Evolutionary conservation across 2,888 invertebrate species (phyloP), one percentile per base, ranked within the genome.

Genomic region (Limnephilus rhombicus): DNA sequence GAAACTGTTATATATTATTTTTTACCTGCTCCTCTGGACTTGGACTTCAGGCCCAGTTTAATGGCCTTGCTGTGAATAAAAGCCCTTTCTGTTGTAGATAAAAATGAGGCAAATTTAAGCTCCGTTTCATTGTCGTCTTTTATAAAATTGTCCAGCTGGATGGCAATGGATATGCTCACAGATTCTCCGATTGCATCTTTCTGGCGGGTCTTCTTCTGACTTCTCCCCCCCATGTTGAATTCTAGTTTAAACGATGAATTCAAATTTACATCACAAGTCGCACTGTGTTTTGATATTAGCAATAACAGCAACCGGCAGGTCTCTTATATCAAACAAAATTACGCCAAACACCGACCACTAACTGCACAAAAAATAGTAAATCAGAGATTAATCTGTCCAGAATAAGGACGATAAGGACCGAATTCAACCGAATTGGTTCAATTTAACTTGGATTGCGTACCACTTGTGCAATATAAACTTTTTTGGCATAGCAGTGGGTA

Each of bases 21-120:
- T 94, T 94, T 95, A 98, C 98, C 97, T 96, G 97, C 98, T 96
- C 98, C 98, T 95, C 97, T 96, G 94, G 98, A 98, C 95, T 98
- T 98, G 3, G 98, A 98, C 94, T 97, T 97, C 53, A 98, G 95
- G 11, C 98, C 98, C 93, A 97, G 95, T 93, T 97, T 96, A 87
- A 96, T 96, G 83, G 97, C 97, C 49, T 97, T 96, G 93, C 97
- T 96, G 95, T 98, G 98, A 93, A 98, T 97, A 94, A 98, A 98
- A 18, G 98, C 98, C 94, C 98, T 96, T 95, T 98, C 98, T 94
- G 97, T 97, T 15, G 98, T 97, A 18, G 97, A 98, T 92, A 98
- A 96, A 85, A 98, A 98, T 4, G 98, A 97, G 5, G 98, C 98
- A 95, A 98, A 98, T 94, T 96, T 95, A 15, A 96, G 94, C 93